Percentiles rank a stretch among this genome's conserved stretches.
These are phyloP conservation scores for Notodonta dromedarius DNA, from an alignment of 2,888 invertebrate species.

Conservation along the genomic window DNA sequence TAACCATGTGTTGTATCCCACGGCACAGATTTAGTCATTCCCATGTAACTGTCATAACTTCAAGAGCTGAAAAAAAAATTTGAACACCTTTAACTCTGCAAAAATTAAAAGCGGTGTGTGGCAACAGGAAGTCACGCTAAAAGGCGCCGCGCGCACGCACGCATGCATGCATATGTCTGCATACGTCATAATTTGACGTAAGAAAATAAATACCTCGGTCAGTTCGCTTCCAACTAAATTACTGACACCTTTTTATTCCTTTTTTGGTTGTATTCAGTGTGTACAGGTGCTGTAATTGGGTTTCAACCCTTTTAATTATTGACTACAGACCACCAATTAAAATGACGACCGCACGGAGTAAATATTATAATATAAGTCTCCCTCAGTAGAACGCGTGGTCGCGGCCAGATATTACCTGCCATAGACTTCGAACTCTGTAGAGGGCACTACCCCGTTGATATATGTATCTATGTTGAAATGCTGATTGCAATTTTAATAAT, in stretches of 20 bases:
- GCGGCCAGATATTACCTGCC: too few relatives aligned
- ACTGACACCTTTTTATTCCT: constrained; percentile 41
- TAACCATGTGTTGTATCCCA: not conserved
- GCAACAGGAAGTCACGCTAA: constrained; percentile 32
- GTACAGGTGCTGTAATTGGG: not conserved
- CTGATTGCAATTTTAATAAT: not conserved
- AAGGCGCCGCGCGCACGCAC: constrained; percentile 24
- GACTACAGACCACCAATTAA: not conserved
- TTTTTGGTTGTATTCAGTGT: constrained; percentile 25
- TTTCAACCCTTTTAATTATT: not conserved
- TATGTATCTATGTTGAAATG: too few relatives aligned
- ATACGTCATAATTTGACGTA: constrained; percentile 48
- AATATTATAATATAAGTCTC: too few relatives aligned
- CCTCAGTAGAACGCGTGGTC: too few relatives aligned
- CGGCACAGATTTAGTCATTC: not conserved
- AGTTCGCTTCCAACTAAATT: constrained; percentile 36
- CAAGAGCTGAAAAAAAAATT: constrained; percentile 7
- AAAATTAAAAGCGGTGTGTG: constrained; percentile 38
- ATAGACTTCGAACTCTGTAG: too few relatives aligned
- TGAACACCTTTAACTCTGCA: constrained; percentile 22
- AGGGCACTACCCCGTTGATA: too few relatives aligned
- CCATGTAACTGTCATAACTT: constrained; percentile 5
- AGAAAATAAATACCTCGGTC: constrained; percentile 37
- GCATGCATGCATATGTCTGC: constrained; percentile 40
- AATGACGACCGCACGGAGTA: not conserved